Base-by-base conservation (phyloP, 37 sponge, comb jelly and placozoan species). In the Oscarella lobularis region DNA sequence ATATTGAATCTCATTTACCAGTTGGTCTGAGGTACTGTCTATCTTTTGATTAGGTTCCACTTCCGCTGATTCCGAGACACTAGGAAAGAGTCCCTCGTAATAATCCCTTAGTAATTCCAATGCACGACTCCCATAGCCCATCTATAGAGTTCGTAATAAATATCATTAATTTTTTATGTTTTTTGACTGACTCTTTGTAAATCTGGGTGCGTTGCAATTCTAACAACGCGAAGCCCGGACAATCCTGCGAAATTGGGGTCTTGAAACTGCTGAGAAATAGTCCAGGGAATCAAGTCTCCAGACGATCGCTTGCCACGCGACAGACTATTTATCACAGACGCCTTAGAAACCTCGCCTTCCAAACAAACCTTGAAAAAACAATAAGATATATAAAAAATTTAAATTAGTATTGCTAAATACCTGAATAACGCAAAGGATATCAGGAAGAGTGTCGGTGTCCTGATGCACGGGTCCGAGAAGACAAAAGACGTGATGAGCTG, bases 241-340 rank as follows among this genome's bases (percentile, higher is more conserved):
- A 96, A 69, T 36, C 55, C 38, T 27, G 91, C 88, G 84, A 96
- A 96, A 73, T 85, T 79, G 30, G 79, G 39, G 67, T 96, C 98
- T 33, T 88, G 88, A 81, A 96, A 96, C 89, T 89, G 93, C 74
- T 96, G 93, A 33, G 94, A 87, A 2, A 96, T 38, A 0, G 94
- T 96, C 98, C 98, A 96, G 0, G 98, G 98, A 4, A 96, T 96
- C 66, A 96, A 89, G 80, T 96, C 98, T 39, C 98, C 98, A 29
- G 91, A 82, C 3, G 89, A 83, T 41, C 91, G 81, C 76, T 83
- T 73, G 4, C 98, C 98, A 33, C 81, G 67, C 34, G 91, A 66
- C 35, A 96, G 74, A 41, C 88, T 77, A n/a, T 67, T 78, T 82
- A 83, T 79, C 31, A 96, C 84, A 20, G 73, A 68, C 1, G 37